These are phyloP conservation scores for Capromys pilorides DNA, from an alignment of 2,797 vertebrate genomes.

Conservation along the genomic window DNA sequence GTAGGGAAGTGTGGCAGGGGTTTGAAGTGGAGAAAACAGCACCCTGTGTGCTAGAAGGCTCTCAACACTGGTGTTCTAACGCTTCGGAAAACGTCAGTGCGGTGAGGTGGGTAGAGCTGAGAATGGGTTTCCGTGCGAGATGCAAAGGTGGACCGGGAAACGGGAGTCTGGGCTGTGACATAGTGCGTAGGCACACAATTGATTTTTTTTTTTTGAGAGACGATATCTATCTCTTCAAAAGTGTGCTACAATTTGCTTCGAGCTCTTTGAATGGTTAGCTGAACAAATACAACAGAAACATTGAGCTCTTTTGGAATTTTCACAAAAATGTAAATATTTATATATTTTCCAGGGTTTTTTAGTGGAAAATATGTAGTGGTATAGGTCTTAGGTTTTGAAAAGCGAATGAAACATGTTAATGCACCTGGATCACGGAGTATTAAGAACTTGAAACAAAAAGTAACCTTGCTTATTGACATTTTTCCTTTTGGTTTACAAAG, in stretches of 20 bases:
- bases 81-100: slow-evolving; percentile 44
- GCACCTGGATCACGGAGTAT: not conserved
- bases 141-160: not conserved
- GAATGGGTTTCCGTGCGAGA: not conserved
- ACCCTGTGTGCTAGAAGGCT: slow-evolving; percentile 13
- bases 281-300: not conserved
- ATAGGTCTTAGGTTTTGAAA: slow-evolving; percentile 34
- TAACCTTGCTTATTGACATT: slow-evolving; percentile 48
- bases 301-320: slow-evolving; percentile 29
- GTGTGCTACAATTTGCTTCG: not conserved
- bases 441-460: slow-evolving; percentile 65
- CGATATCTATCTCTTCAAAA: not conserved
- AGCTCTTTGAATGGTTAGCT: slow-evolving; percentile 18
- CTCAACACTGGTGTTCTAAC: not conserved
- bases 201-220: slow-evolving; percentile 78
- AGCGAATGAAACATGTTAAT: slow-evolving; percentile 4
- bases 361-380: not conserved
- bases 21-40: not conserved
- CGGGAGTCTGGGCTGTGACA: slow-evolving; percentile 48
- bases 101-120: slow-evolving; percentile 36
- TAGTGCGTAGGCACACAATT: slow-evolving; percentile 73
- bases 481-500: slow-evolving; percentile 58
- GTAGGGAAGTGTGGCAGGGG: slow-evolving; percentile 25
- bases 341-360: slow-evolving; percentile 24
- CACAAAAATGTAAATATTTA: not conserved